Base-by-base conservation (phyloP, 2,113 vertebrate genomes). In the Galemys pyrenaicus region DNA sequence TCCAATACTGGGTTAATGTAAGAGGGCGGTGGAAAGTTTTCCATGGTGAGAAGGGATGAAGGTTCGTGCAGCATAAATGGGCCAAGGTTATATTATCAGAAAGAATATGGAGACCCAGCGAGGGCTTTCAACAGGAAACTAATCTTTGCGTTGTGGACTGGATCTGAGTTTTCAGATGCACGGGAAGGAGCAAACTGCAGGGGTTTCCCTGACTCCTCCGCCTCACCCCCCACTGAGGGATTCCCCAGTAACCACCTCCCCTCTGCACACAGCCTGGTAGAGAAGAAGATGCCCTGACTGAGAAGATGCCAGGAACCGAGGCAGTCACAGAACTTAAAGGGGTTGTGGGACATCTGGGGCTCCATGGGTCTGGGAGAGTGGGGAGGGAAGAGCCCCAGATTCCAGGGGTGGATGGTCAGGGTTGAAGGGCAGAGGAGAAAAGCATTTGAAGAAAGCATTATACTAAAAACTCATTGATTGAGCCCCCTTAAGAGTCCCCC, bases 121-220 rank as follows among this genome's bases (percentile, higher is more conserved):
- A 87, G 54, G 54, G 64, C 64, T 82, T 91, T 78, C 28, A 24
- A 58, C 39, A 71, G 83, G 83, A 95, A 91, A 41, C 64, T 32
- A 3, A 3, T 56, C 82, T 78, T n/a, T 56, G 60, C 71, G 30
- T 37, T 64, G 39, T 89, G 49, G 26, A 56, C 46, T 89, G 30
- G 84, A 79, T 85, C 65, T 77, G 56, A 74, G 4, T 39, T 92
- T 92, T 89, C n/a, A 89, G 80, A 28, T 39, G 60, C 17, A 12
- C 4, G 1, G 9, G 32, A 58, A 56, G 28, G 68, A 77, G 86
- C 44, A 39, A 46, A 56, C 46, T 54, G 3, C 28, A 37, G 19
- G 35, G 10, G 64, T 39, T 49, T 56, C 19, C 54, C 20, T 7
- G 16, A 20, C 20, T 32, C 16, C 44, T 3, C 30, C 30, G 30